phyloP scores from a whole-genome alignment of 2,888 invertebrate species.

The Ligdia adustata region DNA sequence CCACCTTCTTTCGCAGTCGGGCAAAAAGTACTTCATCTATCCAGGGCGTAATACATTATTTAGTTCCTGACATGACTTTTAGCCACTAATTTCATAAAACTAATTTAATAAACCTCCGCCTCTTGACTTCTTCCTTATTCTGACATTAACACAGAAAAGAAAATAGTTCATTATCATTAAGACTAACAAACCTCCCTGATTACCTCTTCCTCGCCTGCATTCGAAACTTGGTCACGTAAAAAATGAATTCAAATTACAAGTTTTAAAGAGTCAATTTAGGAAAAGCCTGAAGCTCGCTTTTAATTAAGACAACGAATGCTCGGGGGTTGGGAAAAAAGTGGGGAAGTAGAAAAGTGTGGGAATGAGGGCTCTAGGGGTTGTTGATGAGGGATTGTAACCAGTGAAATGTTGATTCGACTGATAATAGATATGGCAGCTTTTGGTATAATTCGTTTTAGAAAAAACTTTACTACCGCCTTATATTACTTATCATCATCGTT shows the following conservation, averaged over 20 bases:
- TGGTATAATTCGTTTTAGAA: too few species aligned
- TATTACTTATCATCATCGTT: too few species aligned
- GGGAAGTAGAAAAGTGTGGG: constrained; percentile 12
- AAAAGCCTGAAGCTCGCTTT: constrained; percentile 46
- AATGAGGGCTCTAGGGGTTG: constrained; percentile 33
- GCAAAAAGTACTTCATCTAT: too few species aligned
- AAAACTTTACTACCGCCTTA: too few species aligned
- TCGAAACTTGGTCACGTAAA: constrained; percentile 42
- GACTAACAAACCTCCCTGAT: constrained; percentile 19
- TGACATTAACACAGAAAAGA: constrained; percentile 15
- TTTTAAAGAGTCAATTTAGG: constrained; percentile 69
- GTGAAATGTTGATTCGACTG: constrained; percentile 11
- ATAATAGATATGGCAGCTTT: too few species aligned
- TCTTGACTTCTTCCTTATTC: too few species aligned
- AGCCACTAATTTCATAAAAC: constrained; percentile 6
- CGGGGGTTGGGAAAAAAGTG: constrained; percentile 29
- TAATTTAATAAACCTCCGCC: neutral
- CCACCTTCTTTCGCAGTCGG: too few species aligned
- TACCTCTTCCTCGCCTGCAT: constrained; percentile 33
- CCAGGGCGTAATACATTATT: too few species aligned
- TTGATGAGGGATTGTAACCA: constrained; percentile 17
- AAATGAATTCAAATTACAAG: constrained; percentile 61
- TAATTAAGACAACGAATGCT: constrained; percentile 60
- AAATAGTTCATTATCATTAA: constrained; percentile 23
- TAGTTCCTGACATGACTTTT: too few species aligned